phyloP scores from a whole-genome alignment of 2,113 vertebrate species.

The Otocyon megalotis region DNA sequence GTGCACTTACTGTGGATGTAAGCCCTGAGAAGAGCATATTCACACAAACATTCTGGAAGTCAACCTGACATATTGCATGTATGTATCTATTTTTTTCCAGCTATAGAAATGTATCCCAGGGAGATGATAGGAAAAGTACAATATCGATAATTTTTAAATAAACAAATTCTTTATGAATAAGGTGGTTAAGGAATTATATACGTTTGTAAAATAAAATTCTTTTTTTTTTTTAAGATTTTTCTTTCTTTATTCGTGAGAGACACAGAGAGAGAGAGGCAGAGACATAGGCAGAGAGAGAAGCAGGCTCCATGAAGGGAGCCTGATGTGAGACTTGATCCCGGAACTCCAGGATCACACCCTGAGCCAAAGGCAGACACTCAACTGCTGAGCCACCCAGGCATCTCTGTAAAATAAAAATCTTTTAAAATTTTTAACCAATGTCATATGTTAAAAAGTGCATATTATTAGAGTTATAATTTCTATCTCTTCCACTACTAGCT shows the following conservation, averaged over 20 bases:
- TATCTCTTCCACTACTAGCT: background rate
- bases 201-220: background rate
- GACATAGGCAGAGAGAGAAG: too few species aligned
- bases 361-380: too few species aligned
- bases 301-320: too few species aligned
- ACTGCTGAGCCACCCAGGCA: too few species aligned
- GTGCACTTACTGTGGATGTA: background rate
- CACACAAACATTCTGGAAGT: background rate
- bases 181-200: background rate
- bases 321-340: too few species aligned
- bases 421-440: background rate
- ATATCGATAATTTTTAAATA: background rate
- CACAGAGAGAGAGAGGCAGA: too few species aligned
- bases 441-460: background rate
- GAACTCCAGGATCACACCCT: too few species aligned
- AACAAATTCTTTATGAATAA: background rate
- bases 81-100: background rate
- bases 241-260: too few species aligned
- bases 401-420: background rate
- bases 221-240: too few species aligned
- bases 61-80: background rate
- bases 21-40: background rate
- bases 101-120: background rate
- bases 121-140: background rate
- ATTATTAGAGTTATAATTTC: background rate